Evolutionary conservation across 2,888 invertebrate genomes (phyloP).

Genomic region (Sphaerophoria rueppellii): DNA sequence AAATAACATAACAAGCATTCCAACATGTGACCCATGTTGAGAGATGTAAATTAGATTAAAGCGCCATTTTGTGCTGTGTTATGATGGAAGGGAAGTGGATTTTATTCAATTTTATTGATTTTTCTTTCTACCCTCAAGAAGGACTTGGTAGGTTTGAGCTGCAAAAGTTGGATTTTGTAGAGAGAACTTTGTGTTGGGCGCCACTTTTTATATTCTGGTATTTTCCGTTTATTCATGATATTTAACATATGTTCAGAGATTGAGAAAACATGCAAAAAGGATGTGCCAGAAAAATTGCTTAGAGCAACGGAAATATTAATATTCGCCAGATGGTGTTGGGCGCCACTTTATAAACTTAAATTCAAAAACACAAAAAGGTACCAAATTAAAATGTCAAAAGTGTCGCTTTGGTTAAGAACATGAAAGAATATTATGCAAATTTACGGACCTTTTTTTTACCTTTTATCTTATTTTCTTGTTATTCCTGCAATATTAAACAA

Average conservation of each 20-base stretch:
- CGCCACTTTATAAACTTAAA: not conserved
- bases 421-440: not conserved
- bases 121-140: conserved; percentile 1
- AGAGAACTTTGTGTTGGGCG: not conserved
- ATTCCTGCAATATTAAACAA: not conserved
- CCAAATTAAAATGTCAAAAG: not conserved
- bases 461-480: not conserved
- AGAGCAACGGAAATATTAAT: too few species aligned
- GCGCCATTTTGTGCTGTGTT: conserved; percentile 65
- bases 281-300: too few species aligned
- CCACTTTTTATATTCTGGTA: not conserved
- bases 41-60: conserved; percentile 71
- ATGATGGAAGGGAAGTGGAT: conserved; percentile 33
- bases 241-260: too few species aligned
- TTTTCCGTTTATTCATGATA: too few species aligned
- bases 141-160: conserved; percentile 48
- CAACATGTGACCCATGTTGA: conserved; percentile 60
- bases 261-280: too few species aligned
- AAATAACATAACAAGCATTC: conserved; percentile 4
- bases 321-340: not conserved
- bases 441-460: not conserved
- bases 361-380: too few species aligned
- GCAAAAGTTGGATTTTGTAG: too few species aligned
- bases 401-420: not conserved
- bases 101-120: conserved; percentile 49